These are phyloP conservation scores for Tragelaphus eurycerus DNA, from an alignment of 2,797 vertebrate genomes.

Conservation along the genomic window DNA sequence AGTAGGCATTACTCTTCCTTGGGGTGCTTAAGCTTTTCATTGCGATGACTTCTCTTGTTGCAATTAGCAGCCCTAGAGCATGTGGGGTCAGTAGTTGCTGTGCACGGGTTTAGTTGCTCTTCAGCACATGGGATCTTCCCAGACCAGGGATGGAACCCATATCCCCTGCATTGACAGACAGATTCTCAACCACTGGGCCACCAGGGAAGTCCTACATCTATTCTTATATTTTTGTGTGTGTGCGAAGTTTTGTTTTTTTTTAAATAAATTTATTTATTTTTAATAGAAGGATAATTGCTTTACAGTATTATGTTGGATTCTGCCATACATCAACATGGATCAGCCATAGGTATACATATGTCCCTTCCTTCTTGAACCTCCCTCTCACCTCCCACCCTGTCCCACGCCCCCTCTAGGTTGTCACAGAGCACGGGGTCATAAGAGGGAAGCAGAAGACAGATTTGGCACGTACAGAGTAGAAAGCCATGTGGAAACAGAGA, in stretches of 20 bases:
- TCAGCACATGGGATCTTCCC: neutral
- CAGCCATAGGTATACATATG: neutral
- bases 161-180: neutral
- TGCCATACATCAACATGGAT: neutral
- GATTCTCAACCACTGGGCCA: neutral
- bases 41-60: neutral
- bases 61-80: neutral
- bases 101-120: neutral
- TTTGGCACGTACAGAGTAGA: neutral
- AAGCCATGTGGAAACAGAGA: neutral
- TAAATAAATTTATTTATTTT: neutral
- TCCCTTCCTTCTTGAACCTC: neutral
- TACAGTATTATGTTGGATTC: neutral
- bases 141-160: neutral
- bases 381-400: neutral
- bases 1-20: neutral
- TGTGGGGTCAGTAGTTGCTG: neutral
- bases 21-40: neutral
- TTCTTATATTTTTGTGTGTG: neutral
- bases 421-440: neutral
- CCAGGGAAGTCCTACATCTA: neutral
- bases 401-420: neutral
- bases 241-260: accelerated
- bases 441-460: neutral
- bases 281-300: neutral